Evolutionary conservation across 1,140 invertebrate species (phyloP), one percentile per base, ranked within the genome.

Genomic region (Mactra quadrangularis): DNA sequence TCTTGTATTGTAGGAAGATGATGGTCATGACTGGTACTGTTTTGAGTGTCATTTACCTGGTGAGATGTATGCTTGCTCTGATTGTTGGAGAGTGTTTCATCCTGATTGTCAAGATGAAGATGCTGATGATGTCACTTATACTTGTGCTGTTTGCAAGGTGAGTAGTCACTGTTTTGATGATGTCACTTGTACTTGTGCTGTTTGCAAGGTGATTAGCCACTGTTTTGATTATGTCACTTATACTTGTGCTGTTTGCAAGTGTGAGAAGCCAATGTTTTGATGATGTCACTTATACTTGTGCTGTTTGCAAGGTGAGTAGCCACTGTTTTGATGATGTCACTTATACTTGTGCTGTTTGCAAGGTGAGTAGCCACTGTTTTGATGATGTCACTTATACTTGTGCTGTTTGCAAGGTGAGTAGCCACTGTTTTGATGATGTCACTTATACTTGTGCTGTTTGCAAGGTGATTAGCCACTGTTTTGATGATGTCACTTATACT

Each of bases 11-110:
- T 59, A 91, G 89, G 89, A 91, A 55, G 90, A 89, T 52, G 93
- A 93, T 85, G 91, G 90, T 31, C 95, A 96, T 92, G 96, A 97
- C 91, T 96, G 95, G 94, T 97, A 96, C 88, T 97, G 96, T 89
- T 96, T 95, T 89, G 94, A 96, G 84, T 97, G 96, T 87, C 96
- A 97, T 87, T 88, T 94, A 53, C 94, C 94, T 11, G 96, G 96
- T 1, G 94, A 95, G 86, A 94, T 96, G n/a, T 92, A 94, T 13
- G 88, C 92, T 60, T 97, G 96, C 90, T 88, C 91, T 1, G 92
- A 94, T 31, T 97, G 96, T 91, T 94, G 94, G 86, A 93, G 96
- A 57, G 95, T 95, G 7, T 96, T 95, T 90, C 96, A 97, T 90
- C 84, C 93, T 35, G 92, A 93, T 31, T 97, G 96, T 91, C 93